Base-by-base conservation (phyloP, 1,140 invertebrate species). In the Drosophila aff. region DNA sequence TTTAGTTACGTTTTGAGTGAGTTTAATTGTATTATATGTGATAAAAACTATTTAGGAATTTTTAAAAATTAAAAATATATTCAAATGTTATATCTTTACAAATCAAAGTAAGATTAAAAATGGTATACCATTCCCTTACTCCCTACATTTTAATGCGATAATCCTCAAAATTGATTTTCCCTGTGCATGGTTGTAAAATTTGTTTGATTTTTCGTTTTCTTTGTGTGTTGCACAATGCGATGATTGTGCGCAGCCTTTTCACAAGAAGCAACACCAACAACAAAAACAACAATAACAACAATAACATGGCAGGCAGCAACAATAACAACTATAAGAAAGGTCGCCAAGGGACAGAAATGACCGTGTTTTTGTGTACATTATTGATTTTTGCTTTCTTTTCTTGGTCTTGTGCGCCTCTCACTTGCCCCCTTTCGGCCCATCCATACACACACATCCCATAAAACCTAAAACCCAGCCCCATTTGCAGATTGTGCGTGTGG, bases 301-400 rank as follows among this genome's bases (percentile, higher is more conserved):
- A 66, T 58, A 33, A 46, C 60, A 43, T 11, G 49, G 9, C 52
- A 44, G 7, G 7, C 52, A 58, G 11, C 60, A 75, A 59, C 62
- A 76, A 58, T 40, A 68, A 73, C 44, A 73, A 72, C 69, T 52
- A 73, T 72, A 68, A 55, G 49, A 83, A 66, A 69, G 47, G 79
- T 67, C 73, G 73, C 80, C 78, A 69, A 68, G 68, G 81, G 75
- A 49, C 72, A 77, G 76, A 79, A 79, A 79, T 79, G 78, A 75
- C 80, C 80, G 81, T 89, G 81, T 83, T 78, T 80, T 87, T 89
- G 68, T 87, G 80, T 72, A 87, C 81, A 59, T 80, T 87, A 87
- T 87, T 87, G 84, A 87, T 87, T 87, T 87, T 87, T 87, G 72
- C 72, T 59, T 81, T 89, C 77, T 89, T 87, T 79, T 62, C 76